Conservation (phyloP, 1,140 invertebrate genomes). For the Rhopalosiphum padi region DNA sequence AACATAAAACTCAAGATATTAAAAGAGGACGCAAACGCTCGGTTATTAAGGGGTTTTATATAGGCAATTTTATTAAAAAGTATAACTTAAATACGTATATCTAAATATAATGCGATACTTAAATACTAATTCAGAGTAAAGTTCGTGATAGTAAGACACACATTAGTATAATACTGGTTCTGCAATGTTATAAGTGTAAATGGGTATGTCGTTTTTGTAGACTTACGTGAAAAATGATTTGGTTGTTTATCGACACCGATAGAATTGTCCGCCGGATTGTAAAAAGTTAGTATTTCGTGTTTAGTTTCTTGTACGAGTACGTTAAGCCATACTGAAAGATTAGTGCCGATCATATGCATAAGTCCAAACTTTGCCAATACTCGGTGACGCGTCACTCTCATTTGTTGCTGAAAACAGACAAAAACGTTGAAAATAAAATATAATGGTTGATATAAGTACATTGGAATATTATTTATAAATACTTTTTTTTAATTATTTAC, state of each 20-base stretch:
- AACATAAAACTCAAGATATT: no score
- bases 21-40: no score
- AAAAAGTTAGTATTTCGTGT: constrained; percentile 90
- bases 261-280: constrained; percentile 84
- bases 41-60: no score
- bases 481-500: no score
- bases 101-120: no score
- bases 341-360: constrained; percentile 96
- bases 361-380: constrained; percentile 86
- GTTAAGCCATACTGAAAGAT: constrained; percentile 91
- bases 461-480: no score
- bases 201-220: no score
- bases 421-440: neutral
- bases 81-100: no score
- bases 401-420: constrained; percentile 69
- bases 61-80: no score
- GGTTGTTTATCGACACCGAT: constrained; percentile 60
- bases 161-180: neutral
- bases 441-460: no score
- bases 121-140: neutral
- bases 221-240: constrained; percentile 55
- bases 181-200: no score
- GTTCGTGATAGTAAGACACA: no score
- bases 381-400: constrained; percentile 87
- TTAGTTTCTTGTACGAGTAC: constrained; percentile 92